A percentile compares a stretch with the other conserved stretches of the same genome.
phyloP scores from a whole-genome alignment of 2,113 vertebrate genomes.

The Hiodon alosoides region DNA sequence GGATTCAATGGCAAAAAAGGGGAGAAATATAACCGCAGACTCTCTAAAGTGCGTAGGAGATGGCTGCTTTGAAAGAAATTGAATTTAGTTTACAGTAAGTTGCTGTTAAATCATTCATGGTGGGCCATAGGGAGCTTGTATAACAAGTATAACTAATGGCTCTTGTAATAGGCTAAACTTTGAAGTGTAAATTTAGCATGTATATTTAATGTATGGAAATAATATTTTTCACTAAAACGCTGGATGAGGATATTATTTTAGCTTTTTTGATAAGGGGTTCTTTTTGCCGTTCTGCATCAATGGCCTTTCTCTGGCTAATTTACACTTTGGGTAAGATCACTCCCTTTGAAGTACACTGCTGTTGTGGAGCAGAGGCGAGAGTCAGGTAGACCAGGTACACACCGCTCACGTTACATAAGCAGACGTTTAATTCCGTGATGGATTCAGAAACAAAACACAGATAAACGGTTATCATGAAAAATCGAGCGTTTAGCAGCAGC shows the following conservation, averaged over 20 bases:
- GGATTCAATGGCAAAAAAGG: constrained; percentile 84
- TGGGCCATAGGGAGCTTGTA: constrained; percentile 65
- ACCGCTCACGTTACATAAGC: constrained; percentile 25
- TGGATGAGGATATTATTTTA: constrained; percentile 34
- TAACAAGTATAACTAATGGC: constrained; percentile 75
- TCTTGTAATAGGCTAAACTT: constrained; percentile 79
- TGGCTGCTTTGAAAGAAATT: constrained; percentile 72
- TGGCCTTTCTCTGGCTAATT: constrained; percentile 20
- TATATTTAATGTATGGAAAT: constrained; percentile 82
- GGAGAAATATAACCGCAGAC: constrained; percentile 43
- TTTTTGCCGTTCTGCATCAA: constrained; percentile 14
- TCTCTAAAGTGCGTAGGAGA: constrained; percentile 63
- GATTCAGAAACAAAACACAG: constrained; percentile 38
- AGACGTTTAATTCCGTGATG: constrained; percentile 33
- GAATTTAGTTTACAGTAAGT: constrained; percentile 76
- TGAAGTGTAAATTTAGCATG: constrained; percentile 79
- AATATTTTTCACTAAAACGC: constrained; percentile 39
- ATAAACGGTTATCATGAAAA: constrained; percentile 38
- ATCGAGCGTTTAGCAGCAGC: constrained; percentile 32
- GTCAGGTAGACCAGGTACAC: not conserved
- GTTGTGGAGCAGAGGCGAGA: not conserved
- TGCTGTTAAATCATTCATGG: constrained; percentile 86
- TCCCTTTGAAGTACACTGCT: not conserved
- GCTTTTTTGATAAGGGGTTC: constrained; percentile 20
- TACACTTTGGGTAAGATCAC: not conserved